Evolutionary conservation across 2,113 vertebrate genomes (phyloP).

Genomic region (Coturnix japonica): DNA sequence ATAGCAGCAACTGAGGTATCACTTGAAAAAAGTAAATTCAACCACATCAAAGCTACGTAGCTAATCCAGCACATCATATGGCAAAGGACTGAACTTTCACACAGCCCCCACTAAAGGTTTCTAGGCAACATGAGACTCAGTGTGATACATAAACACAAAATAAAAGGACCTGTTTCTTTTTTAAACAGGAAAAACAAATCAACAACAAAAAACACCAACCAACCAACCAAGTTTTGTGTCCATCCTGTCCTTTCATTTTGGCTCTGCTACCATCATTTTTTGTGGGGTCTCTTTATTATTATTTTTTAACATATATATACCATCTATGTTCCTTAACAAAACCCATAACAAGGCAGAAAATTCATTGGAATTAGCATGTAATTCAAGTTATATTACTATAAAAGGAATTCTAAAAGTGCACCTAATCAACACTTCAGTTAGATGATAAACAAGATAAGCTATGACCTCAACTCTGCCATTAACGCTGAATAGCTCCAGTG

Average conservation of each 20-base stretch:
- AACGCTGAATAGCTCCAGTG: background rate
- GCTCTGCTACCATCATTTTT: background rate
- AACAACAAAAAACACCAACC: background rate
- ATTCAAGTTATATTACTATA: background rate
- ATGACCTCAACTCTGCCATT: background rate
- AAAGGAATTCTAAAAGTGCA: background rate
- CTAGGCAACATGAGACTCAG: rapidly evolving
- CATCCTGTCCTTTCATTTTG: background rate
- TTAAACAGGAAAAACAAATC: background rate
- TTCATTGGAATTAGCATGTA: background rate
- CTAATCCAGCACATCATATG: background rate
- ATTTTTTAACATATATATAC: background rate
- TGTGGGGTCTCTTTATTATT: background rate
- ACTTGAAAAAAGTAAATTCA: background rate
- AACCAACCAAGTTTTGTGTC: background rate
- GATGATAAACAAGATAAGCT: background rate
- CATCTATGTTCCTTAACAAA: background rate
- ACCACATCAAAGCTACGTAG: background rate
- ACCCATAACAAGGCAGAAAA: background rate
- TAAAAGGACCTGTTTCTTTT: background rate
- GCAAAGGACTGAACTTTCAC: background rate
- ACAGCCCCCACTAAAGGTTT: background rate
- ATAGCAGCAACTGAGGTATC: background rate
- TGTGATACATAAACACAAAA: background rate
- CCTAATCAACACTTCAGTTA: background rate